Base-by-base conservation (phyloP, 2,888 invertebrate species). In the Flabesymbios commensalis region DNA sequence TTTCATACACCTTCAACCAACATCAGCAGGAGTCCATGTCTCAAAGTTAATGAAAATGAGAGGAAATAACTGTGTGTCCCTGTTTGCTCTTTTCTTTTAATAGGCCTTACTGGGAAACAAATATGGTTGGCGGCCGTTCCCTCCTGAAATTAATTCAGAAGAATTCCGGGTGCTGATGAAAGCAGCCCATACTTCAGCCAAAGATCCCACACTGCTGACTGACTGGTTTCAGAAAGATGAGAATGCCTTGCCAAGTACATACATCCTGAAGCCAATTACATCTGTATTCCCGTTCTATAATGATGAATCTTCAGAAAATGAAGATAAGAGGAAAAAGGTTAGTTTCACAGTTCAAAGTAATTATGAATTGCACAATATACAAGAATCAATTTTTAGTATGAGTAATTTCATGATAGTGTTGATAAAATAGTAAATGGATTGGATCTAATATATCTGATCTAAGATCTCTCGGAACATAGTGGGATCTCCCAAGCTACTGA, bases 211-310 rank as follows among this genome's bases (percentile, higher is more conserved):
- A 3, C 43, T 63, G 33, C 39, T 63, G 7, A 60, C 59, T 28
- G 54, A 55, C 14, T 63, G 63, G 63, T 63, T 36, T 29, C 2
- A 2, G 1, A 2, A 24, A n/a, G 92, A 92, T 78, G 86, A 87
- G 68, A 88, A 89, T 49, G 88, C 90, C 56, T 87, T 88, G 69
- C 91, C 91, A 29, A 88, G 90, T 29, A 90, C 90, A 80, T 91
- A 90, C 83, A 86, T 90, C 41, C 85, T 92, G 57, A 89, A 87
- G 73, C 86, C 87, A 42, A 86, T 86, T 62, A 85, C 85, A 57
- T 64, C 69, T 26, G 59, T 71, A 28, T 70, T 73, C n/a, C 73
- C 72, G 22, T 60, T 71, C 33, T 76, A 72, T 54, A 70, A 69
- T 47, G 73, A 76, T 59, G 59, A 65, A 29, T 57, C 69, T n/a